phyloP scores from a whole-genome alignment of 2,888 invertebrate species.

The Apeira syringaria region DNA sequence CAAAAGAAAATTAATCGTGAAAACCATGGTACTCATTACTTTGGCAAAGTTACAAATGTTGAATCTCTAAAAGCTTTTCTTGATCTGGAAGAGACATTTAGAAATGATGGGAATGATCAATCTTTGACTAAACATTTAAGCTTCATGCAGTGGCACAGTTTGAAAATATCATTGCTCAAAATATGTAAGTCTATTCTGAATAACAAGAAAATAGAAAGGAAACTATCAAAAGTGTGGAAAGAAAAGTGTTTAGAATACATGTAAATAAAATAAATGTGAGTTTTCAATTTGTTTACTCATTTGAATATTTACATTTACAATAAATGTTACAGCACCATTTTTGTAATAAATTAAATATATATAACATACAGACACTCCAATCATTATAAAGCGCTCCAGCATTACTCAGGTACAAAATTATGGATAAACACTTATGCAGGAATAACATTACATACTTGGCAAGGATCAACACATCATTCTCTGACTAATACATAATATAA shows the following conservation, averaged over 20 bases:
- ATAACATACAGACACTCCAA: slow-evolving; percentile 23
- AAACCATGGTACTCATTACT: slow-evolving; percentile 39
- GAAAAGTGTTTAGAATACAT: slow-evolving; percentile 65
- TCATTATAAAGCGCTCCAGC: slow-evolving; percentile 34
- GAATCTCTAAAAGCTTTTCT: slow-evolving; percentile 56
- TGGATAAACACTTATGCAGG: slow-evolving; percentile 12
- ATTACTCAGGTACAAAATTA: slow-evolving; percentile 53
- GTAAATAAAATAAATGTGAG: slow-evolving; percentile 14
- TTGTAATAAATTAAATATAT: slow-evolving; percentile 43
- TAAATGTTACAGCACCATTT: slow-evolving; percentile 64
- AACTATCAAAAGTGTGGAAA: slow-evolving; percentile 68
- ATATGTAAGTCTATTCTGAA: slow-evolving; percentile 46
- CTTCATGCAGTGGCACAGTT: slow-evolving; percentile 81
- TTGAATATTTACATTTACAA: slow-evolving; percentile 40
- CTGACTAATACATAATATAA: neutral
- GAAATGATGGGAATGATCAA: slow-evolving; percentile 49
- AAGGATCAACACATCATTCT: slow-evolving; percentile 11
- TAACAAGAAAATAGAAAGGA: slow-evolving; percentile 62
- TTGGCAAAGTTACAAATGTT: slow-evolving; percentile 51
- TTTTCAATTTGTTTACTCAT: slow-evolving; percentile 15
- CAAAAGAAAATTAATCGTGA: slow-evolving; percentile 27
- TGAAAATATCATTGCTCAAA: slow-evolving; percentile 62
- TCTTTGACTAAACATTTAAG: slow-evolving; percentile 70
- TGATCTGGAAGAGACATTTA: slow-evolving; percentile 57
- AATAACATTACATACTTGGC: slow-evolving; percentile 3